These are phyloP conservation scores for Caenorhabditis sinica DNA, from an alignment of 2,888 invertebrate genomes.

Conservation along the genomic window DNA sequence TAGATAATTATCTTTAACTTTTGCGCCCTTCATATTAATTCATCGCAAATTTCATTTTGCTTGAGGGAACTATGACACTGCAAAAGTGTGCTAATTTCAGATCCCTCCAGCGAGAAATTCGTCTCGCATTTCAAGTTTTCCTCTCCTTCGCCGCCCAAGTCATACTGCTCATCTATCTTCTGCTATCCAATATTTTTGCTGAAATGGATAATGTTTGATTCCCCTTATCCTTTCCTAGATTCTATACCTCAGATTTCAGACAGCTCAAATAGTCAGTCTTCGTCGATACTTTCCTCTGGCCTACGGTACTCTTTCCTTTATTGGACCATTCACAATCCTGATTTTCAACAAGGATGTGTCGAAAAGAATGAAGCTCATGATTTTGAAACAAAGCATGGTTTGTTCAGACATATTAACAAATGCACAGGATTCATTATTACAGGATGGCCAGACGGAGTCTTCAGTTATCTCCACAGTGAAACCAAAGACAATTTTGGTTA, in stretches of 20 bases:
- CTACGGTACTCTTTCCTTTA: constrained; percentile 29
- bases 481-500: constrained; percentile 3
- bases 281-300: constrained; percentile 17
- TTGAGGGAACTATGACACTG: no score
- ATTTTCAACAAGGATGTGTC: constrained; percentile 26
- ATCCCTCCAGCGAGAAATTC: constrained; percentile 26
- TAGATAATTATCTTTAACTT: no score
- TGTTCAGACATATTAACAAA: no score
- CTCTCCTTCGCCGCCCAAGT: constrained; percentile 14
- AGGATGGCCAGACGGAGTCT: constrained; percentile 15
- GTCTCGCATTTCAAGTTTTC: constrained; percentile 25
- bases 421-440: no score
- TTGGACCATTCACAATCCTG: constrained; percentile 33
- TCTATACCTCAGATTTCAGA: constrained; percentile 7
- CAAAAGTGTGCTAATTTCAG: constrained; percentile 4
- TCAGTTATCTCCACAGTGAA: constrained; percentile 3
- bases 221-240: neutral
- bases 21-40: no score
- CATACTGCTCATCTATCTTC: constrained; percentile 9
- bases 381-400: neutral
- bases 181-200: constrained; percentile 11
- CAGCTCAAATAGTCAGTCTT: neutral
- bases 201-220: neutral
- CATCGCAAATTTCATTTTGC: no score
- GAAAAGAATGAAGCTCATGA: neutral